Evolutionary conservation across 1,140 invertebrate species (phyloP).

Genomic region (Hyphantria cunea): DNA sequence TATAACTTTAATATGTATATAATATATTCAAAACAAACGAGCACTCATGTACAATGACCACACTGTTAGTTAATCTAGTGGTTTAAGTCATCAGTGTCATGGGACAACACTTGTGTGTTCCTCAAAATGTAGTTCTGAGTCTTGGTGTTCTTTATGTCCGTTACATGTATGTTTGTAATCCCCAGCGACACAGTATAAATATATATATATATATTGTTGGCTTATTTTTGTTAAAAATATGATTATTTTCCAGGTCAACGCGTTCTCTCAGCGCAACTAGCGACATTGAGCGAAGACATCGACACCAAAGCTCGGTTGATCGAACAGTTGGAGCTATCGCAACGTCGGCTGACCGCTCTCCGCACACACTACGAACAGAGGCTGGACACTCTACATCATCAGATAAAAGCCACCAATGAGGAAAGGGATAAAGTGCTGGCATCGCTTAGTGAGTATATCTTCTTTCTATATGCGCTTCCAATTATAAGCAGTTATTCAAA

Average conservation of each 20-base stretch:
- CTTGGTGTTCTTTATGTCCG: no score
- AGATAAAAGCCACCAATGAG: slow-evolving; percentile 94
- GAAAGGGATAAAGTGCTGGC: slow-evolving; percentile 96
- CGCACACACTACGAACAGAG: slow-evolving; percentile 97
- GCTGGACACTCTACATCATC: slow-evolving; percentile 91
- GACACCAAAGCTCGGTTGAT: slow-evolving; percentile 96
- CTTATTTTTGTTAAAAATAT: no score
- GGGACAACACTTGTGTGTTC: no score
- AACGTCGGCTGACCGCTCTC: slow-evolving; percentile 91
- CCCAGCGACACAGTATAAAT: no score
- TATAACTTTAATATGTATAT: no score
- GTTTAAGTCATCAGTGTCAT: no score
- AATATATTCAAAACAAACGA: no score
- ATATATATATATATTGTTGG: no score
- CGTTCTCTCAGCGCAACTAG: slow-evolving; percentile 86
- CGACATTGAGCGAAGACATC: slow-evolving; percentile 94
- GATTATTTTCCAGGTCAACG: slow-evolving; percentile 51
- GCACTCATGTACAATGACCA: no score
- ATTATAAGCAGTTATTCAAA: background rate
- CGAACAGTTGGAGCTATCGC: slow-evolving; percentile 95
- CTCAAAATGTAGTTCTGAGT: no score
- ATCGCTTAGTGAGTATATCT: slow-evolving; percentile 78
- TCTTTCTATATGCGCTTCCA: background rate
- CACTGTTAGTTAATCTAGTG: no score
- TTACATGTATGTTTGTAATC: no score